phyloP scores from a whole-genome alignment of 2,113 vertebrate genomes.

The Centropus unirufus region DNA sequence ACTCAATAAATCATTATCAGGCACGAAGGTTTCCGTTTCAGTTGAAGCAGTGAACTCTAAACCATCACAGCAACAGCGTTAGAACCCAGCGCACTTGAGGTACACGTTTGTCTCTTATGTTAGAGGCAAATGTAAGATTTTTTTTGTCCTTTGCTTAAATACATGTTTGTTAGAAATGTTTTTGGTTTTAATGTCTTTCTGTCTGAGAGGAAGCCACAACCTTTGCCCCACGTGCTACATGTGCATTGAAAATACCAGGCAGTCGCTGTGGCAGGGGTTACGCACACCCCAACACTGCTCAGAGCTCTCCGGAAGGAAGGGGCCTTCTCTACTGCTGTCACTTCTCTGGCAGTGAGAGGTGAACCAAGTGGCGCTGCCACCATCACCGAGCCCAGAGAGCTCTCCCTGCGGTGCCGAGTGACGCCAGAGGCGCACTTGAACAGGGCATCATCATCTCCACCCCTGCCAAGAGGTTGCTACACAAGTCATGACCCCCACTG shows the following conservation, averaged over 20 bases:
- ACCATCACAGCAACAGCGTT: conserved; percentile 41
- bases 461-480: not conserved
- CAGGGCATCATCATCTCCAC: not conserved
- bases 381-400: not conserved
- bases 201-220: conserved; percentile 37
- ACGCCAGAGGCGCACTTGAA: not conserved
- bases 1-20: conserved; percentile 53
- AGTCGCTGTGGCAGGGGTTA: not conserved
- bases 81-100: conserved; percentile 28
- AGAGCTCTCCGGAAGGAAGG: too few relatives aligned
- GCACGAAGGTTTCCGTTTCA: conserved; percentile 72
- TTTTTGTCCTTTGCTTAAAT: conserved; percentile 40
- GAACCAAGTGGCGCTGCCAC: too few relatives aligned
- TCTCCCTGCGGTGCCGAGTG: not conserved
- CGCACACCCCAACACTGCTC: not conserved
- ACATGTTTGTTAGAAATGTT: not conserved
- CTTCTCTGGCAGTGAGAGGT: too few relatives aligned
- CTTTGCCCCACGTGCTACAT: not conserved
- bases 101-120: conserved; percentile 16
- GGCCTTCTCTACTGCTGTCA: not conserved
- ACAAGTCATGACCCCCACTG: not conserved
- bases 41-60: conserved; percentile 38
- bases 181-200: conserved; percentile 59
- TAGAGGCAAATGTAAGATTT: conserved; percentile 34
- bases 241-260: not conserved